Percentiles rank a stretch among this genome's conserved stretches.
phyloP scores from a whole-genome alignment of 2,113 vertebrate species.

The Oncorhynchus gorbuscha region DNA sequence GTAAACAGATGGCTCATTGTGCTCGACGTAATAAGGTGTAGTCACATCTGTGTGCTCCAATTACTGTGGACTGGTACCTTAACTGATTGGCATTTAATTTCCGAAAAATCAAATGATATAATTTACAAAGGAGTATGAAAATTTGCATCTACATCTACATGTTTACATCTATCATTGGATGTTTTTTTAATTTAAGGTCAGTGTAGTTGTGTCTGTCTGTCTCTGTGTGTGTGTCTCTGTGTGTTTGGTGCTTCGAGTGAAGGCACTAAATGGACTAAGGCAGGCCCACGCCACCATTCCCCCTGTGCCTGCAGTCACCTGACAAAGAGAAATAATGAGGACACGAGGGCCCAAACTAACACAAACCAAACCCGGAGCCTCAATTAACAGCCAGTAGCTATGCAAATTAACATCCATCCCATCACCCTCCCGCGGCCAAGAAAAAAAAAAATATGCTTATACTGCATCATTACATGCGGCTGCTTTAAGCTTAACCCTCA shows the following conservation, averaged over 20 bases:
- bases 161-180: neutral
- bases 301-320: slow-evolving; percentile 14
- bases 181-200: neutral
- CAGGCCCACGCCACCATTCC: no score
- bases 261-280: neutral
- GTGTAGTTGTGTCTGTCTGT: no score
- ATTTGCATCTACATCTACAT: no score
- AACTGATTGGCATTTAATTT: neutral
- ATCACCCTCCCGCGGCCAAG: slow-evolving; percentile 5
- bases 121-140: neutral
- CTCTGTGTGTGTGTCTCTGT: no score
- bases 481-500: neutral
- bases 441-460: slow-evolving; percentile 19
- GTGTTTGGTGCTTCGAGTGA: no score
- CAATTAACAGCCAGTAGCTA: slow-evolving; percentile 7
- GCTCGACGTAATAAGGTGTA: neutral
- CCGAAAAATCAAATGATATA: neutral
- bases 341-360: neutral
- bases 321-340: neutral
- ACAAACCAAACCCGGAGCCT: neutral
- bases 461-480: neutral
- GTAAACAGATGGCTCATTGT: neutral
- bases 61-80: slow-evolving; percentile 1
- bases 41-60: neutral
- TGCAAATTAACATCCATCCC: slow-evolving; percentile 11